phyloP scores from a whole-genome alignment of 2,113 vertebrate genomes.

The Nothoprocta pentlandii region DNA sequence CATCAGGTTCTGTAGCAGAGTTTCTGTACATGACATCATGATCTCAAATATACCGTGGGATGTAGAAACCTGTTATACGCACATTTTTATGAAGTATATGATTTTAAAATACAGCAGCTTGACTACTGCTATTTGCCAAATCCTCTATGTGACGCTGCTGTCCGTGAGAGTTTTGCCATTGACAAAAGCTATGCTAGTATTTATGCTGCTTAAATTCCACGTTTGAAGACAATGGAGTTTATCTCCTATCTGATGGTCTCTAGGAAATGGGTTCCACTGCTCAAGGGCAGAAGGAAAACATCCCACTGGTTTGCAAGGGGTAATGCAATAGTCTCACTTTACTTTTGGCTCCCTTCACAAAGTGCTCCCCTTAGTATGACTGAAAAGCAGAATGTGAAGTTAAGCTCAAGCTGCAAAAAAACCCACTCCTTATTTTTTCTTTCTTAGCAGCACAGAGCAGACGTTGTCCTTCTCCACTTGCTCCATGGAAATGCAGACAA shows the following conservation, averaged over 20 bases:
- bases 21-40: background rate
- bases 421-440: background rate
- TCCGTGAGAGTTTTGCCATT: background rate
- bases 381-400: background rate
- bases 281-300: background rate
- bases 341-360: background rate
- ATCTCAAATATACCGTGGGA: background rate
- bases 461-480: background rate
- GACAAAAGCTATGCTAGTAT: background rate
- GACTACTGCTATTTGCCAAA: background rate
- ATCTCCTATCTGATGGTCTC: background rate
- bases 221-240: background rate
- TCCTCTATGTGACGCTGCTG: background rate
- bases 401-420: background rate
- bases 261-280: background rate
- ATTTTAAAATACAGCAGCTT: background rate
- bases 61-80: background rate
- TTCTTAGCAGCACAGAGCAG: background rate
- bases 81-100: fast-evolving
- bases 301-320: background rate
- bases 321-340: background rate
- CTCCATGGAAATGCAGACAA: background rate
- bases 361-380: fast-evolving
- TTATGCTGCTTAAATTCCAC: background rate
- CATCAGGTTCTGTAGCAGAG: background rate